Conservation (phyloP, 2,797 vertebrate genomes). For the Oreochromis grahami region DNA sequence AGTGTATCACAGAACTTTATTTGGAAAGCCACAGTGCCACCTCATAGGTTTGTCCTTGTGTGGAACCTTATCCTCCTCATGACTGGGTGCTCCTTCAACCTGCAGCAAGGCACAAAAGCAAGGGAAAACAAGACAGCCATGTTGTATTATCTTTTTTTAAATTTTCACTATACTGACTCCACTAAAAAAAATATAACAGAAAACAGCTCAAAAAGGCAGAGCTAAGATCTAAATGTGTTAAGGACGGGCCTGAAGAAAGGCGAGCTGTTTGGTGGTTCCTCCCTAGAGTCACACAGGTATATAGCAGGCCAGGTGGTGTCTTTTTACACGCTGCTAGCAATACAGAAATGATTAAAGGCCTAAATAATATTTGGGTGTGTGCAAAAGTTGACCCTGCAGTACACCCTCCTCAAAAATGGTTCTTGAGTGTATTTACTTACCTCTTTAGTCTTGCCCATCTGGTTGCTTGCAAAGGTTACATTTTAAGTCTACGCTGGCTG, state of each 20-base stretch:
- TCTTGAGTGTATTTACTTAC: slow-evolving; percentile 19
- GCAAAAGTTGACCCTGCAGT: not conserved
- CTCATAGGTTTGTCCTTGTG: slow-evolving; percentile 70
- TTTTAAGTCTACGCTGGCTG: slow-evolving; percentile 34
- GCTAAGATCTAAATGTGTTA: not conserved
- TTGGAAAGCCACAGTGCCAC: slow-evolving; percentile 81
- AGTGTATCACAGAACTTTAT: slow-evolving; percentile 89
- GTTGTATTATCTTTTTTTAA: not conserved
- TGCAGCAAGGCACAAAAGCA: slow-evolving; percentile 46
- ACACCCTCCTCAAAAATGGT: not conserved
- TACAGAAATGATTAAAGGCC: slow-evolving; percentile 6
- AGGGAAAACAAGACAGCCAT: slow-evolving; percentile 29
- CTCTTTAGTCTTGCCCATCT: slow-evolving; percentile 47
- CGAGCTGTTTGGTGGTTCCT: slow-evolving; percentile 23
- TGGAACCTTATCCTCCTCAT: slow-evolving; percentile 51
- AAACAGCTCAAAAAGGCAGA: not conserved
- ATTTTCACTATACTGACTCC: not conserved
- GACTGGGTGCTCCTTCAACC: slow-evolving; percentile 55
- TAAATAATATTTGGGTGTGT: not conserved
- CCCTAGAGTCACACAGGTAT: slow-evolving; percentile 32
- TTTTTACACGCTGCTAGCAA: slow-evolving; percentile 25
- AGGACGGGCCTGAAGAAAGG: slow-evolving; percentile 28
- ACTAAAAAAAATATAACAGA: not conserved
- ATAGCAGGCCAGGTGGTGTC: slow-evolving; percentile 32
- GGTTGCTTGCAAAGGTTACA: slow-evolving; percentile 58